Base-by-base conservation (phyloP, 2,888 invertebrate species). In the Aphidoletes aphidimyza region DNA sequence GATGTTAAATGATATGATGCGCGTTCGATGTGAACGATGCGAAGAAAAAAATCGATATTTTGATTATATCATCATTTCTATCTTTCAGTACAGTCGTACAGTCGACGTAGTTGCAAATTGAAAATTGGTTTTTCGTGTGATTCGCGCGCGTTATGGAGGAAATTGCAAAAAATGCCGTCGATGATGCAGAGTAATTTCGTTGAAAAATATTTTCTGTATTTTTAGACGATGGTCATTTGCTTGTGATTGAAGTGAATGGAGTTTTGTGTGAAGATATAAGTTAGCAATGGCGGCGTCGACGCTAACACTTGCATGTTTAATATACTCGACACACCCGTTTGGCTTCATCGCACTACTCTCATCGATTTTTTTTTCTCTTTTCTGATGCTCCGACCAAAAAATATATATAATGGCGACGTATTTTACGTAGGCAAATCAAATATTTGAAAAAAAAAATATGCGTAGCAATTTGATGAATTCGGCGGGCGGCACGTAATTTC, bases 291-390 rank as follows among this genome's bases (percentile, higher is more conserved):
- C 37, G 26, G n/a, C n/a, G 54, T 17, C 54, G 81, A 81, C 22
- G n/a, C 37, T 81, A 81, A 81, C 81, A 37, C 37, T 81, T 37
- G 37, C 81, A 9, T 69, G 14, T 30, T 69, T 30, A 14, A 9
- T 69, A 69, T 30, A 69, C 36, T 81, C 81, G 81, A 37, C 81
- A 81, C 81, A 81, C 81, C 81, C 81, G 81, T 81, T 37, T 37
- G 22, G 81, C 81, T 81, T 81, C 81, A 81, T 37, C 36, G 78
- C 54, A 54, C 54, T 54, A 69, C 69, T 81, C 81, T 78, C 36
- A 81, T 81, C 81, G 81, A 37, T 81, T 8, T 81, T 81, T 81
- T 22, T 37, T n/a, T 37, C 37, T 22, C 8, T 37, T 3, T 8
- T 22, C n/a, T 36, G 3, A 11, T 34, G 17, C 5, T 0, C 37